Conservation (phyloP, 1,140 invertebrate genomes). For the Bombus balteatus region DNA sequence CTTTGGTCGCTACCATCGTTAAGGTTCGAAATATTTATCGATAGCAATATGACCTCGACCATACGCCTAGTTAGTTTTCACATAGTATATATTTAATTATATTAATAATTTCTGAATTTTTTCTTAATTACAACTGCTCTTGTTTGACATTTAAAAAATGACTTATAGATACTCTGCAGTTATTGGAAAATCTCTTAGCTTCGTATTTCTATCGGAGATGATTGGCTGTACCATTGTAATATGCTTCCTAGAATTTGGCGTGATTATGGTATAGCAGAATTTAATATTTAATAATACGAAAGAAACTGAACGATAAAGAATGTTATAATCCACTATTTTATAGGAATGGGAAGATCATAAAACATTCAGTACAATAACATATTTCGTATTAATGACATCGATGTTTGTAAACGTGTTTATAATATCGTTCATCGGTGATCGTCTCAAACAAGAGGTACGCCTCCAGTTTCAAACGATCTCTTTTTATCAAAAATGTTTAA, state of each 20-base stretch:
- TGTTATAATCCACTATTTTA: neutral
- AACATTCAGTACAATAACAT: constrained; percentile 69
- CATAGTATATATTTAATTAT: too few relatives aligned
- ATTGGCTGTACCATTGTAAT: constrained; percentile 77
- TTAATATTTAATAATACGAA: neutral
- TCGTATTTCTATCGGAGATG: constrained; percentile 79
- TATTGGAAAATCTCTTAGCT: constrained; percentile 74
- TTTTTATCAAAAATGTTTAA: neutral
- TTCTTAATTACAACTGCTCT: neutral
- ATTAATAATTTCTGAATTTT: neutral
- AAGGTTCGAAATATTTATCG: too few relatives aligned
- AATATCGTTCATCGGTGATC: constrained; percentile 73
- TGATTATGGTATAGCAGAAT: constrained; percentile 64
- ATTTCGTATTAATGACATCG: constrained; percentile 73
- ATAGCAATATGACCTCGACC: too few relatives aligned
- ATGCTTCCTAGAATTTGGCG: constrained; percentile 78
- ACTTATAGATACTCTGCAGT: constrained; percentile 73
- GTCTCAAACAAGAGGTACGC: constrained; percentile 72
- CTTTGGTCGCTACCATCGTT: too few relatives aligned
- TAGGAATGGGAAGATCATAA: constrained; percentile 76
- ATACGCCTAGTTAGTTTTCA: too few relatives aligned
- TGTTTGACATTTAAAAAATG: neutral
- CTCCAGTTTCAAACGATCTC: neutral
- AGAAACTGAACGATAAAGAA: neutral
- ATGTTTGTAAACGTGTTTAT: constrained; percentile 75